Conservation (phyloP, 1,140 invertebrate species). For the Pantala flavescens region DNA sequence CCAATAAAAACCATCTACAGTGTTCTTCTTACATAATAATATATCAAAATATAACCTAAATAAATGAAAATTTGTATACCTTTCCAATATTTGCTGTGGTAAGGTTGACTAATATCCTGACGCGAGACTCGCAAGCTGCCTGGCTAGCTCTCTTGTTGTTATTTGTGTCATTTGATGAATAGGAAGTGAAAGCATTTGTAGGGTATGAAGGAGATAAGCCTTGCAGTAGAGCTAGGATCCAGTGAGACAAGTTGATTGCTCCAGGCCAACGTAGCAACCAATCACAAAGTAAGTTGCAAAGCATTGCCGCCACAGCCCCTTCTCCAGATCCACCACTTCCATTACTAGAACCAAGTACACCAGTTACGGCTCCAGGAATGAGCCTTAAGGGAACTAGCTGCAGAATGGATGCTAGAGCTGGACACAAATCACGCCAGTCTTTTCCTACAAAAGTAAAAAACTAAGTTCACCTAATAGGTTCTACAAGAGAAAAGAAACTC, state of each 20-base stretch:
- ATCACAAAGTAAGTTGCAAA: slow-evolving; percentile 34
- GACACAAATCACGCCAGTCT: slow-evolving; percentile 31
- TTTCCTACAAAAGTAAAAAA: neutral
- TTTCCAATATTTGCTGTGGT: slow-evolving; percentile 37
- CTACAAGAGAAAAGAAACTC: no score
- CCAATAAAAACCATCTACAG: no score
- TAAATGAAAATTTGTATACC: slow-evolving; percentile 18
- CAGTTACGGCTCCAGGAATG: slow-evolving; percentile 37
- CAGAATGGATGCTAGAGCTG: slow-evolving; percentile 43
- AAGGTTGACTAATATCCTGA: slow-evolving; percentile 37
- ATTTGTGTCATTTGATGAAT: slow-evolving; percentile 17
- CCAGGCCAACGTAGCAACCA: slow-evolving; percentile 41
- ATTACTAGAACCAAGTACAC: slow-evolving; percentile 33
- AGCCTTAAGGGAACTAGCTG: slow-evolving; percentile 36
- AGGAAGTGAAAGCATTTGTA: neutral
- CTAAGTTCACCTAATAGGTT: no score
- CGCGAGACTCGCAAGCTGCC: neutral
- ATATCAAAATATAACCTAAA: no score
- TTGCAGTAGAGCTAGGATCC: slow-evolving; percentile 42
- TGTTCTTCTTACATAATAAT: no score
- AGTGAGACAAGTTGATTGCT: slow-evolving; percentile 37
- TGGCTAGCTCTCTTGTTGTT: slow-evolving; percentile 32
- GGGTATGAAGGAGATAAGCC: slow-evolving; percentile 34
- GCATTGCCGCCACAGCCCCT: neutral
- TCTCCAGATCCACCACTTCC: slow-evolving; percentile 17